Evolutionary conservation across 1,140 invertebrate species (phyloP).

Genomic region (Drosophila pseudoananassae): DNA sequence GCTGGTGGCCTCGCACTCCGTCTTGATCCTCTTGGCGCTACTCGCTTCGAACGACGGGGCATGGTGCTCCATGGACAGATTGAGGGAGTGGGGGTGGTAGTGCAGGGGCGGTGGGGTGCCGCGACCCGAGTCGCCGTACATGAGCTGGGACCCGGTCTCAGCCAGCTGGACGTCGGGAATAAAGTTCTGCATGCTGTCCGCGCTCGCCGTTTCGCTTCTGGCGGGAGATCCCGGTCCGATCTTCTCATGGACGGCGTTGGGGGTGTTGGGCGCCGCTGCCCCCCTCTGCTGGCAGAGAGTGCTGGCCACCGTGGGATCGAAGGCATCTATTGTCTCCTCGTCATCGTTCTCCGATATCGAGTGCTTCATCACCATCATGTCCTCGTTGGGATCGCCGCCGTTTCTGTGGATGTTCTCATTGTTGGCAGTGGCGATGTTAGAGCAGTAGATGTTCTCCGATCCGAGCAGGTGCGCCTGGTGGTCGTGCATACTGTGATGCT

Average conservation of each 20-base stretch:
- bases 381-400: conserved; percentile 20
- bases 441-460: conserved; percentile 61
- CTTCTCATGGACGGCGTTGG: conserved; percentile 1
- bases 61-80: conserved; percentile 19
- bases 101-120: conserved; percentile 57
- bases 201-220: conserved; percentile 73
- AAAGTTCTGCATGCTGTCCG: conserved; percentile 76
- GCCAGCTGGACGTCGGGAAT: conserved; percentile 79
- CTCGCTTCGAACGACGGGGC: conserved; percentile 36
- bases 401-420: conserved; percentile 32
- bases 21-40: conserved; percentile 70
- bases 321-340: conserved; percentile 78
- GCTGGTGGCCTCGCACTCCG: conserved; percentile 67
- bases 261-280: conserved; percentile 6
- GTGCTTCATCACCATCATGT: conserved; percentile 64
- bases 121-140: conserved; percentile 49
- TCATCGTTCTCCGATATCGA: conserved; percentile 78
- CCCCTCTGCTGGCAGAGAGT: conserved; percentile 46
- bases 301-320: conserved; percentile 66
- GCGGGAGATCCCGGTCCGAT: conserved; percentile 42
- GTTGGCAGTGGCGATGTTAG: conserved; percentile 41
- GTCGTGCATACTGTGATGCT: conserved; percentile 45
- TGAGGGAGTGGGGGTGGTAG: conserved; percentile 32
- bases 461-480: conserved; percentile 25
- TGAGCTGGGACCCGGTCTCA: conserved; percentile 58